phyloP scores from a whole-genome alignment of 2,113 vertebrate species.

The Nerophis ophidion region DNA sequence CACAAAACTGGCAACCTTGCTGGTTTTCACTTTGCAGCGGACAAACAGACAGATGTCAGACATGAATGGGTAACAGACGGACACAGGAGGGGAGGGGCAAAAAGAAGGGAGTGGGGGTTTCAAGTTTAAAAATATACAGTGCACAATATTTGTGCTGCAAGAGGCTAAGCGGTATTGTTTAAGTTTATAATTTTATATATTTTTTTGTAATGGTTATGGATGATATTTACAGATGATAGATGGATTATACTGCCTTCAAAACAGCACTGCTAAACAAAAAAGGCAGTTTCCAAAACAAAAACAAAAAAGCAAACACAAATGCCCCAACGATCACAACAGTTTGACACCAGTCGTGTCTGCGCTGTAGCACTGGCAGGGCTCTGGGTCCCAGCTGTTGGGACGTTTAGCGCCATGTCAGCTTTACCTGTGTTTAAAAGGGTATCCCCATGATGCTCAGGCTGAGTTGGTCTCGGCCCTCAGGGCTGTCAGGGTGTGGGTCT shows the following conservation, averaged over 20 bases:
- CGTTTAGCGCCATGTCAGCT: constrained; percentile 65
- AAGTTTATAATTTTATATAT: background rate
- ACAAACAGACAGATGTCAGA: constrained; percentile 69
- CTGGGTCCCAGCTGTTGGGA: constrained; percentile 61
- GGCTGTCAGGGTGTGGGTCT: constrained; percentile 78
- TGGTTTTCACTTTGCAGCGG: constrained; percentile 49
- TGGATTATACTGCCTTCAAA: background rate
- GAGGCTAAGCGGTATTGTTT: background rate
- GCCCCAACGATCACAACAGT: constrained; percentile 44
- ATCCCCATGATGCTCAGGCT: constrained; percentile 47
- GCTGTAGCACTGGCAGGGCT: constrained; percentile 46
- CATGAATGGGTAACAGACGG: constrained; percentile 61
- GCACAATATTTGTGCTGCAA: constrained; percentile 37
- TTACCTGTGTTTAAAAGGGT: constrained; percentile 70
- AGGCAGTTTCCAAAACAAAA: constrained; percentile 2
- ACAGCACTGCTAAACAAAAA: constrained; percentile 4
- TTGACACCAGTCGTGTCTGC: constrained; percentile 57
- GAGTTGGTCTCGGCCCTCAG: constrained; percentile 49
- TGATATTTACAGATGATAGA: background rate
- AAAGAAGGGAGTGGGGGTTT: constrained; percentile 27
- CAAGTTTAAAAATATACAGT: constrained; percentile 61
- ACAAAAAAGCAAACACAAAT: constrained; percentile 15
- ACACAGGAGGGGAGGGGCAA: constrained; percentile 29
- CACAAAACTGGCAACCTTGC: constrained; percentile 51
- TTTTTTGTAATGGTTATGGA: background rate